Conservation (phyloP, 2,113 vertebrate genomes). For the Meles meles region DNA sequence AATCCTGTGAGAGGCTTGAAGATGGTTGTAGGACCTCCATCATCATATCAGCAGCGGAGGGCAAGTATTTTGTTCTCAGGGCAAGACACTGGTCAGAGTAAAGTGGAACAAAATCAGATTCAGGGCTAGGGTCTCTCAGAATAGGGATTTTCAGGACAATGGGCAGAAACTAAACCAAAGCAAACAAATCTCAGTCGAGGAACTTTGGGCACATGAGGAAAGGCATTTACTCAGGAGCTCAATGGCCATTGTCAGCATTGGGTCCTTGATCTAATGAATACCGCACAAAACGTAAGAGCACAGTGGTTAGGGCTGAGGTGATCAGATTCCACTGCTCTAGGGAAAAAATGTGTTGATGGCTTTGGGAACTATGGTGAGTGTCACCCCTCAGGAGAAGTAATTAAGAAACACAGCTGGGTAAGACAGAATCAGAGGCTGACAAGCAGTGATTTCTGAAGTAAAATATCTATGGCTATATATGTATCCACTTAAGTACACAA, state of each 20-base stretch:
- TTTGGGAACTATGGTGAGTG: not conserved
- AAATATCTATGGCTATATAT: conserved; percentile 44
- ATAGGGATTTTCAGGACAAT: not conserved
- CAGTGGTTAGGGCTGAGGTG: not conserved
- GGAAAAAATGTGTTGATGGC: not conserved
- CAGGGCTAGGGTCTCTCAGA: not conserved
- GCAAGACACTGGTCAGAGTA: not conserved
- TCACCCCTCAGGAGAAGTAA: conserved; percentile 29
- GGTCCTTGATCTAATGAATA: not conserved
- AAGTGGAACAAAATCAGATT: not conserved
- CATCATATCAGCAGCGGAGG: not conserved
- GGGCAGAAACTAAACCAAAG: not conserved
- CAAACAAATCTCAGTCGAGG: not conserved
- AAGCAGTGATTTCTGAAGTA: conserved; percentile 50
- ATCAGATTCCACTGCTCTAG: not conserved
- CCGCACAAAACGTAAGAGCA: not conserved
- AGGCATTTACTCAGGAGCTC: not conserved
- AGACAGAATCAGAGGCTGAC: conserved; percentile 38
- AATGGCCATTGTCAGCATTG: not conserved
- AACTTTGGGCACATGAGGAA: not conserved
- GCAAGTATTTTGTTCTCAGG: not conserved
- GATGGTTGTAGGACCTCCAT: not conserved
- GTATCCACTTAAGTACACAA: conserved; percentile 51
- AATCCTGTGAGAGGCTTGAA: not conserved
- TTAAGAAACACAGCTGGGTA: conserved; percentile 47